Evolutionary conservation across 2,888 invertebrate species (phyloP).

Genomic region (Athalia cordata): DNA sequence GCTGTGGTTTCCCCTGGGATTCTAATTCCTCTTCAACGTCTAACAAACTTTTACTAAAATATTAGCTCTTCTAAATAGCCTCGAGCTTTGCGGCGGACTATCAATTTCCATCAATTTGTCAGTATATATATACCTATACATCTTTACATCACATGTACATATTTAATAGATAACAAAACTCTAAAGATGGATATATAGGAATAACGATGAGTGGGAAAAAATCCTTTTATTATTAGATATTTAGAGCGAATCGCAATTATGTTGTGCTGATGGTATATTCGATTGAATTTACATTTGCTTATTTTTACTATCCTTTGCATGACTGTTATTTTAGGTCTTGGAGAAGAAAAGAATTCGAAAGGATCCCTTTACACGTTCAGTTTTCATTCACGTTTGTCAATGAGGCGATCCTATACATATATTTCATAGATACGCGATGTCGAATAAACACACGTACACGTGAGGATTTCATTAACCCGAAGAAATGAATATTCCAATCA

Average conservation of each 20-base stretch:
- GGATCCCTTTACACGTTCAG: too few relatives aligned
- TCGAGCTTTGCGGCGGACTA: constrained; percentile 20
- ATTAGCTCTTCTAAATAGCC: constrained; percentile 40
- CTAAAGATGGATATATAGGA: background rate
- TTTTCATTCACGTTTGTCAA: too few relatives aligned
- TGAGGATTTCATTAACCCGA: constrained; percentile 29
- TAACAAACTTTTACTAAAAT: constrained; percentile 43
- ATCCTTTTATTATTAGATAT: too few relatives aligned
- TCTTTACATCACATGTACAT: too few relatives aligned
- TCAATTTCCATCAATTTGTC: constrained; percentile 35
- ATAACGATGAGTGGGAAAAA: background rate
- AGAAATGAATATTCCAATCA: constrained; percentile 39
- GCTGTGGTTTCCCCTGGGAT: constrained; percentile 24
- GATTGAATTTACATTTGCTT: too few relatives aligned
- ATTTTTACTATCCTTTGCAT: too few relatives aligned
- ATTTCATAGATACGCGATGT: background rate
- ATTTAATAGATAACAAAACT: background rate
- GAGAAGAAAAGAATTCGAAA: too few relatives aligned
- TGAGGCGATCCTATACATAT: too few relatives aligned
- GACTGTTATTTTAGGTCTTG: too few relatives aligned
- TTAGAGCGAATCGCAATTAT: too few relatives aligned
- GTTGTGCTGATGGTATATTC: too few relatives aligned
- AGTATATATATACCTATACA: background rate
- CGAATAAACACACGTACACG: too few relatives aligned
- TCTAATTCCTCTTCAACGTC: constrained; percentile 36